These are phyloP conservation scores for Drosophila santomea DNA, from an alignment of 1,140 invertebrate genomes.

Conservation along the genomic window DNA sequence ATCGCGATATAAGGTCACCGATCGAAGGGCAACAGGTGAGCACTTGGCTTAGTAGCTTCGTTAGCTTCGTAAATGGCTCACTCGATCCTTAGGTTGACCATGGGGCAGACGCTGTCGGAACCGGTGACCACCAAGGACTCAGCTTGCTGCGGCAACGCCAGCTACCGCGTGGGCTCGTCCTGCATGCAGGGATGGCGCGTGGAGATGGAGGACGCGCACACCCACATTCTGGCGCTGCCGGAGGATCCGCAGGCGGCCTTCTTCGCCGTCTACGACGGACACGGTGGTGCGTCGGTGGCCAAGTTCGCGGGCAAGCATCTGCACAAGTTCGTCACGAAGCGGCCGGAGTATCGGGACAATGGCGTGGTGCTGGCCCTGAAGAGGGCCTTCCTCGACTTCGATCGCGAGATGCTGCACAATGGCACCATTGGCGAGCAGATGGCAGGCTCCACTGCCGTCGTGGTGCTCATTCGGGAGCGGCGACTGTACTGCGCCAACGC, in stretches of 20 bases:
- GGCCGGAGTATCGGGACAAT: slow-evolving; percentile 88
- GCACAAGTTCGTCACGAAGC: slow-evolving; percentile 92
- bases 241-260: slow-evolving; percentile 96
- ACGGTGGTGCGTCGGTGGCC: slow-evolving; percentile 92
- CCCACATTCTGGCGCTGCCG: slow-evolving; percentile 95
- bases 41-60: neutral
- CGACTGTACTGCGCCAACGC: slow-evolving; percentile 97
- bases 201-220: slow-evolving; percentile 99
- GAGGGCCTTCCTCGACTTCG: slow-evolving; percentile 95
- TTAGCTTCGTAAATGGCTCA: neutral
- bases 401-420: slow-evolving; percentile 95
- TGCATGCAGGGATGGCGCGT: slow-evolving; percentile 99
- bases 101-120: slow-evolving; percentile 98
- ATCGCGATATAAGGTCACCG: neutral
- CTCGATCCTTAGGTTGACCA: slow-evolving; percentile 79
- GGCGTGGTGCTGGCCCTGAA: slow-evolving; percentile 86
- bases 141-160: slow-evolving; percentile 89
- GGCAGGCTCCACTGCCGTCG: slow-evolving; percentile 97
- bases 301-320: slow-evolving; percentile 97
- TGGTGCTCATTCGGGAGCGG: slow-evolving; percentile 92
- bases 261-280: slow-evolving; percentile 95
- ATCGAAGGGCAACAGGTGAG: slow-evolving; percentile 14
- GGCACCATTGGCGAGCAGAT: slow-evolving; percentile 94
- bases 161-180: slow-evolving; percentile 93
- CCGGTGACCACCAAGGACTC: slow-evolving; percentile 96